A percentile compares a stretch with the other conserved stretches of the same genome.
Conservation (phyloP, 2,797 vertebrate species). For the Paguma larvata region DNA sequence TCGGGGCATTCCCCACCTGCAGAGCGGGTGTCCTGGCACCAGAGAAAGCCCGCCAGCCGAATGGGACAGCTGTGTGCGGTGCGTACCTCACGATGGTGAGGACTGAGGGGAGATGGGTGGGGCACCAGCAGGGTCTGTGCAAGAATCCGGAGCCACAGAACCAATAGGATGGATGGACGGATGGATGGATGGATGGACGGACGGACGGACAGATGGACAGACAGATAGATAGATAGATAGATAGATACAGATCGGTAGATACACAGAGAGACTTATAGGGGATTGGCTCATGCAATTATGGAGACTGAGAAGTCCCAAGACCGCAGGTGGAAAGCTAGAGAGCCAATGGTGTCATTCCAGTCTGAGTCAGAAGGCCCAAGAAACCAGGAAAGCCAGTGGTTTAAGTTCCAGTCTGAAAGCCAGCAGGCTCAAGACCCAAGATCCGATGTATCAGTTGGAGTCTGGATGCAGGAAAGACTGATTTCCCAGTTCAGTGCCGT, state of each 20-base stretch:
- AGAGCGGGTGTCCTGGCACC: too few species aligned
- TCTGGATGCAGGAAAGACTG: not conserved
- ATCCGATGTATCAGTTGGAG: not conserved
- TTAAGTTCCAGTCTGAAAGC: not conserved
- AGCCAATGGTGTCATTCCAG: accelerated
- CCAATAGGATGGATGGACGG: not conserved
- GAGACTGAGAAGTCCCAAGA: not conserved
- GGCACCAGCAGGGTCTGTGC: too few species aligned
- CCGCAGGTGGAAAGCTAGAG: not conserved
- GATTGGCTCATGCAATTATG: not conserved
- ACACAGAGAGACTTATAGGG: not conserved
- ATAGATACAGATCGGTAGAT: not conserved
- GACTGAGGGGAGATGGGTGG: not conserved
- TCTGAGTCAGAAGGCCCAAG: not conserved
- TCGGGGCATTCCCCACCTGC: not conserved
- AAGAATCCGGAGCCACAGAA: not conserved
- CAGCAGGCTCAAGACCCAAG: not conserved
- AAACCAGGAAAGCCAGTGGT: not conserved
- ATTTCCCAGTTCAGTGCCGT: not conserved
- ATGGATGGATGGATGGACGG: too few species aligned
- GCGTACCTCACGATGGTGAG: not conserved
- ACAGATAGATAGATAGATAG: not conserved
- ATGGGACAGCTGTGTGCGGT: not conserved
- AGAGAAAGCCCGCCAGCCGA: not conserved
- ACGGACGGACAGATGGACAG: not conserved